phyloP scores from a whole-genome alignment of 1,140 invertebrate species.

The Cydia pomonella region DNA sequence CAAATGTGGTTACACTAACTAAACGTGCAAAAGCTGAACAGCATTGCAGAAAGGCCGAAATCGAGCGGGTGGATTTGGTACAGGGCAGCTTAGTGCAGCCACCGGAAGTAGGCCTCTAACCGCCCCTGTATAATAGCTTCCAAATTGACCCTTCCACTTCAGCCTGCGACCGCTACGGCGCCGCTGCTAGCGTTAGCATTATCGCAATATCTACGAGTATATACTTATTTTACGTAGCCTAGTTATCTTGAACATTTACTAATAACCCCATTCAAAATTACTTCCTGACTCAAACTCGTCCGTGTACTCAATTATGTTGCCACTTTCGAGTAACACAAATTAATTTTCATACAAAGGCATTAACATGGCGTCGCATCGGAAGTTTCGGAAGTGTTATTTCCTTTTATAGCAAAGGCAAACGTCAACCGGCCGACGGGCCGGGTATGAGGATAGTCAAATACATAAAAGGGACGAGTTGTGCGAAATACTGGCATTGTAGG shows the following conservation, averaged over 20 bases:
- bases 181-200: slow-evolving; percentile 53
- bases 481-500: slow-evolving; percentile 76
- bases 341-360: slow-evolving; percentile 64
- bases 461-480: slow-evolving; percentile 77
- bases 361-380: slow-evolving; percentile 65
- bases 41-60: slow-evolving; percentile 73
- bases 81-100: slow-evolving; percentile 75
- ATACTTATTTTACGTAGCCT: background rate
- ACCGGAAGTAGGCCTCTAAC: slow-evolving; percentile 77
- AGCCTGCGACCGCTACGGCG: slow-evolving; percentile 43
- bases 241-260: slow-evolving; percentile 12
- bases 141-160: slow-evolving; percentile 76
- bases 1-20: slow-evolving; percentile 62
- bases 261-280: slow-evolving; percentile 7
- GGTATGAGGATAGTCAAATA: slow-evolving; percentile 72
- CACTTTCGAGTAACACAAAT: slow-evolving; percentile 43
- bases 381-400: slow-evolving; percentile 75
- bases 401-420: slow-evolving; percentile 72
- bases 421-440: slow-evolving; percentile 62
- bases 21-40: slow-evolving; percentile 63
- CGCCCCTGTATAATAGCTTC: slow-evolving; percentile 76
- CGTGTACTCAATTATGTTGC: slow-evolving; percentile 31
- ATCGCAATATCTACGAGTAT: slow-evolving; percentile 46
- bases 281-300: slow-evolving; percentile 23
- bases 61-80: slow-evolving; percentile 72